Percentiles rank a stretch among this genome's conserved stretches.
These are phyloP conservation scores for Glaucidium brasilianum DNA, from an alignment of 2,113 vertebrate species.

Conservation along the genomic window DNA sequence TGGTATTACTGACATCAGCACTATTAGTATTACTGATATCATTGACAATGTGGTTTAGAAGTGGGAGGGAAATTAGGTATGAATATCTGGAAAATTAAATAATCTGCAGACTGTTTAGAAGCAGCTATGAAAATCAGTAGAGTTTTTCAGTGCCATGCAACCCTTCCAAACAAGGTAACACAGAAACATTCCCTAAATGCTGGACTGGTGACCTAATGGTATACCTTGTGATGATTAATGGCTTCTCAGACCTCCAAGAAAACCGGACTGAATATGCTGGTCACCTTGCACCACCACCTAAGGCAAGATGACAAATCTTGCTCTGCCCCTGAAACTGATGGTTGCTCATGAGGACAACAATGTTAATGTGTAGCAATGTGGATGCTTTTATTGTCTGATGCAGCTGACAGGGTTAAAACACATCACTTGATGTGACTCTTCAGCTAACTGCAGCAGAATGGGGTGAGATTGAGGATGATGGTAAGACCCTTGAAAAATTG, in stretches of 20 bases:
- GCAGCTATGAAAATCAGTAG: not conserved
- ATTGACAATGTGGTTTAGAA: not conserved
- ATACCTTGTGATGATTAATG: slow-evolving; percentile 39
- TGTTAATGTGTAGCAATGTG: not conserved
- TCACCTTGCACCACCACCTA: slow-evolving; percentile 16
- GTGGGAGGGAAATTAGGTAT: not conserved
- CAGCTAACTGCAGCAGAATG: not conserved
- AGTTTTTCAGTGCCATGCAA: slow-evolving; percentile 28
- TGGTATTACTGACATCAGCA: not conserved
- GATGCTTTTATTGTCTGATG: slow-evolving; percentile 38
- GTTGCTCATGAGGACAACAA: slow-evolving; percentile 47
- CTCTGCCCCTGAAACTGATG: slow-evolving; percentile 56
- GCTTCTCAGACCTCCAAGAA: slow-evolving; percentile 8
- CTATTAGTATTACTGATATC: not conserved
- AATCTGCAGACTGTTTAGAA: slow-evolving; percentile 29
- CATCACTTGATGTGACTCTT: not conserved
- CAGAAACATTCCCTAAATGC: slow-evolving; percentile 27
- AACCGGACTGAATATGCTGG: slow-evolving; percentile 12
- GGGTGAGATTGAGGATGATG: not conserved
- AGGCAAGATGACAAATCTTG: slow-evolving; percentile 52
- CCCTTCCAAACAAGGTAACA: slow-evolving; percentile 28
- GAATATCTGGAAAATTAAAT: slow-evolving; percentile 13
- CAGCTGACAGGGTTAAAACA: slow-evolving; percentile 25
- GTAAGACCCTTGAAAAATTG: not conserved
- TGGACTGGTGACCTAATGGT: slow-evolving; percentile 17